Evolutionary conservation across 2,888 invertebrate species (phyloP), one percentile per base, ranked within the genome.

Genomic region (Julus scandinavius): DNA sequence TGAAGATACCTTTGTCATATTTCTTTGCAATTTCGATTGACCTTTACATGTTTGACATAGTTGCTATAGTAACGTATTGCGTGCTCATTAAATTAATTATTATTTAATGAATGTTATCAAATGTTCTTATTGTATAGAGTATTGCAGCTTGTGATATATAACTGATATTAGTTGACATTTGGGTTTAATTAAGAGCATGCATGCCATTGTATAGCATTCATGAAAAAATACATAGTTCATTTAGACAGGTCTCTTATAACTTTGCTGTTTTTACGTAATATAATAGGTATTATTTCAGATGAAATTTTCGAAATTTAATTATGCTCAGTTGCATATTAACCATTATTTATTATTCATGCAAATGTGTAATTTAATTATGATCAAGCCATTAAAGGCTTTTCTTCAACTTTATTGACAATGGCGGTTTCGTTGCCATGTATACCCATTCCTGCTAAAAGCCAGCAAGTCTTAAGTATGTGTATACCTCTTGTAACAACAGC

Each of bases 1-100:
- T 29, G 29, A 29, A 29, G 29, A 29, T 29, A 29, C 29, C 29
- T 29, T 29, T 29, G 29, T 29, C 29, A 29, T 29, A 29, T 29
- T 29, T 29, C 29, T 29, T 29, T 29, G 0, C 29, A 29, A 29
- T 63, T 63, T n/a, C 20, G 20, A 6, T 20, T 63, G 63, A 63
- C 15, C 63, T 63, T 63, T 63, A 20, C 63, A 20, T 63, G 9
- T 63, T 13, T 54, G 9, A n/a, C 20, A 63, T 63, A 20, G 63
- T 63, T 63, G 20, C 63, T 63, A 63, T 20, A 63, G 63, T 54
- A 20, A 63, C 63, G 63, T 4, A 63, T 63, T 6, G 63, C 63
- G 63, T 63, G 63, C 63, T 20, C 63, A 63, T 63, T 63, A 63
- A 63, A 63, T n/a, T 63, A 15, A n/a, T 63, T 63, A 63, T 20